Evolutionary conservation across 1,140 invertebrate species (phyloP).

Genomic region (Bradysia coprophila): DNA sequence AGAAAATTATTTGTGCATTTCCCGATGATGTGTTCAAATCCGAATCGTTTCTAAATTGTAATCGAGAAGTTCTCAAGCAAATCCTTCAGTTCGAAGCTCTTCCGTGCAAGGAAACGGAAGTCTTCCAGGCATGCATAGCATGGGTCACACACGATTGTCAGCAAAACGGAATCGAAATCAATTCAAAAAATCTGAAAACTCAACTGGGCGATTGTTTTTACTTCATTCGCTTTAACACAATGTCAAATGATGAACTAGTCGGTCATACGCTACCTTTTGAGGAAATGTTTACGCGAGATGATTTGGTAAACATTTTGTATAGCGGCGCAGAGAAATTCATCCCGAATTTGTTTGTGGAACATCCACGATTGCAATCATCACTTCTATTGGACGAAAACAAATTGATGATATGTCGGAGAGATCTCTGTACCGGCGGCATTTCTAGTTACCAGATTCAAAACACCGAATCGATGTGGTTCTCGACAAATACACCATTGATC

Average conservation of each 20-base stretch:
- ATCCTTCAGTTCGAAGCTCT: background rate
- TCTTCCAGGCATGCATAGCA: background rate
- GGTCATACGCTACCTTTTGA: background rate
- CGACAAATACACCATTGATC: too few relatives aligned
- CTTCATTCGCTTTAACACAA: background rate
- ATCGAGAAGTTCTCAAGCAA: background rate
- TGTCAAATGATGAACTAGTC: background rate
- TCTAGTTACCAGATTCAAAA: background rate
- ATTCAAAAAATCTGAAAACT: background rate
- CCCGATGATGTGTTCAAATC: background rate
- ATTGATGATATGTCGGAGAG: background rate
- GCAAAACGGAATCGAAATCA: background rate
- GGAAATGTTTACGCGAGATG: background rate
- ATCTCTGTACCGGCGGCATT: background rate
- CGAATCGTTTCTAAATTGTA: background rate
- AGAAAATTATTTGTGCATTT: background rate
- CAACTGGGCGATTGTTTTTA: background rate
- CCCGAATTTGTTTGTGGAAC: background rate
- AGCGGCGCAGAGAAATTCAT: background rate
- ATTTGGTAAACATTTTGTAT: background rate
- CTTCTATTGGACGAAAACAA: background rate
- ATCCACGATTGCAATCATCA: background rate
- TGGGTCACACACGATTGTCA: background rate
- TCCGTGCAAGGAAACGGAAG: background rate
- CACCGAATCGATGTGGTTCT: background rate